Evolutionary conservation across 2,888 invertebrate species (phyloP).

Genomic region (Cremastinae sp.): DNA sequence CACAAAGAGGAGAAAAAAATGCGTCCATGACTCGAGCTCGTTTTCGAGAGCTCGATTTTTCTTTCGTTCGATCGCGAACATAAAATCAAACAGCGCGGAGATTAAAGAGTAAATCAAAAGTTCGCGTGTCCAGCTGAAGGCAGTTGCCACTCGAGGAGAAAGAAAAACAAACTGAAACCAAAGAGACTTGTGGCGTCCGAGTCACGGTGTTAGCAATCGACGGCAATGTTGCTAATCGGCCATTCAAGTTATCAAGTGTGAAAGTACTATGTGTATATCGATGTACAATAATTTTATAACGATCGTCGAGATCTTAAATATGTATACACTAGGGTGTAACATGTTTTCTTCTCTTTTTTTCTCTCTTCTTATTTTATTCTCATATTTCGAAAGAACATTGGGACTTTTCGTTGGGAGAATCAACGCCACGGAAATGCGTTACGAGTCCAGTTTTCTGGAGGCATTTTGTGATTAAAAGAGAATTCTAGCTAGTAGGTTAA

Average conservation of each 20-base stretch:
- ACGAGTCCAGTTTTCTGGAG: no score
- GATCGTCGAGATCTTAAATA: slow-evolving; percentile 58
- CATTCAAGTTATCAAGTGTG: slow-evolving; percentile 60
- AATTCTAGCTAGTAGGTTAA: no score
- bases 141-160: slow-evolving; percentile 60
- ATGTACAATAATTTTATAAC: slow-evolving; percentile 70
- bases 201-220: slow-evolving; percentile 64
- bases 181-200: slow-evolving; percentile 67
- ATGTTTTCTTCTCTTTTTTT: background rate
- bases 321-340: slow-evolving; percentile 1
- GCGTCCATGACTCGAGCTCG: no score
- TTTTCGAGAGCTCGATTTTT: background rate
- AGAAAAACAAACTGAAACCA: slow-evolving; percentile 54
- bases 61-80: slow-evolving; percentile 4
- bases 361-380: background rate
- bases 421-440: no score
- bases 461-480: no score
- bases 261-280: slow-evolving; percentile 59
- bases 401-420: background rate
- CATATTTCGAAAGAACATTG: background rate
- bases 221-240: slow-evolving; percentile 65
- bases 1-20: background rate
- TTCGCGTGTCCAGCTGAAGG: slow-evolving; percentile 1
- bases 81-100: no score
- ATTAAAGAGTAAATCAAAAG: slow-evolving; percentile 3